Conservation (phyloP, 2,888 invertebrate genomes). For the Caenorhabditis parvicauda region DNA sequence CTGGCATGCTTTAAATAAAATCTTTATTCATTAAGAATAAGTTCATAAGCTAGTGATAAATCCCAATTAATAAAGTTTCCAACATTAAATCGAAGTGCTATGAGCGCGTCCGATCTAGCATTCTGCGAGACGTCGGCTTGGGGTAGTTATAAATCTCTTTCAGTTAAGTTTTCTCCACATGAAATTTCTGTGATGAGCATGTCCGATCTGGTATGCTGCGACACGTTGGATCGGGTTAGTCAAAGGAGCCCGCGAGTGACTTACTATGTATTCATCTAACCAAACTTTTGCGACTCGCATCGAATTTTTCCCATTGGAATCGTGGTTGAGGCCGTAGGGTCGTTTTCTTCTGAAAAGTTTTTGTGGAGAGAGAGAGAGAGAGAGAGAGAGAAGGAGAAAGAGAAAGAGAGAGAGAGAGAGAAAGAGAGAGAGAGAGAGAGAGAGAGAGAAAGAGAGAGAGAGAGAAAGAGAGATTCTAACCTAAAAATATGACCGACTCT, state of each 20-base stretch:
- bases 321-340: conserved; percentile 80
- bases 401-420: not conserved
- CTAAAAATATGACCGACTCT: conserved; percentile 94
- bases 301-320: conserved; percentile 87
- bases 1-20: too few species aligned
- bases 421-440: not conserved
- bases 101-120: too few species aligned
- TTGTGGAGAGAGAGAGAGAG: not conserved
- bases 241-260: conserved; percentile 1
- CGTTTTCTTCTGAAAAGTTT: conserved; percentile 64
- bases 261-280: conserved; percentile 88
- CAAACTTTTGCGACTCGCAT: conserved; percentile 89
- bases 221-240: too few species aligned
- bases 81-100: too few species aligned
- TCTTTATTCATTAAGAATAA: too few species aligned
- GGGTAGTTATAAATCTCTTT: not conserved
- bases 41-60: too few species aligned
- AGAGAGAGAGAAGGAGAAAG: not conserved
- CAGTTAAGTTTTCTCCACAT: too few species aligned
- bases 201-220: too few species aligned
- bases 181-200: too few species aligned
- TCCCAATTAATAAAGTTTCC: too few species aligned
- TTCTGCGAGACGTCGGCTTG: too few species aligned
- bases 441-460: not conserved
- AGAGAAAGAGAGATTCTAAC: conserved; percentile 68